phyloP scores from a whole-genome alignment of 2,888 invertebrate species.

The Proisotoma minuta region DNA sequence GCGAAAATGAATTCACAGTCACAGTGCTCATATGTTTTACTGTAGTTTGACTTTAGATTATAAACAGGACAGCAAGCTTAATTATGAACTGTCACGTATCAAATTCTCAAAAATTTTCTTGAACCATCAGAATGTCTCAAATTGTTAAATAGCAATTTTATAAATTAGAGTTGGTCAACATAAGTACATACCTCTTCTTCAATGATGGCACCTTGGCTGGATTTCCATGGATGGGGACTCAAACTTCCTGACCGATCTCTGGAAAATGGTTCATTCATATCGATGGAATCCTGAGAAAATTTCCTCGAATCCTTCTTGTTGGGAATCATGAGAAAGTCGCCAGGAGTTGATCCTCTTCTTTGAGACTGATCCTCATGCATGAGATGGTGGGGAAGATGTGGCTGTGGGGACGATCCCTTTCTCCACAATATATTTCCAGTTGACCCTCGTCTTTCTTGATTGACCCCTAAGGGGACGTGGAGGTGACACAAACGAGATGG shows the following conservation, averaged over 20 bases:
- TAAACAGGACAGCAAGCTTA: too few relatives aligned
- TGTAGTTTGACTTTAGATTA: too few relatives aligned
- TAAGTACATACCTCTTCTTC: conserved; percentile 43
- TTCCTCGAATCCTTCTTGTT: conserved; percentile 24
- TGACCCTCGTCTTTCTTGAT: conserved; percentile 43
- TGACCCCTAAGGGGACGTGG: conserved; percentile 38
- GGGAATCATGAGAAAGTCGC: conserved; percentile 43
- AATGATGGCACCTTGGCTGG: conserved; percentile 42
- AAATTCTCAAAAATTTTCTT: too few relatives aligned
- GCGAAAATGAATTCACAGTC: too few relatives aligned
- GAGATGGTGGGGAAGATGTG: conserved; percentile 23
- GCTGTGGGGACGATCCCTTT: conserved; percentile 40
- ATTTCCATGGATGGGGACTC: conserved; percentile 35
- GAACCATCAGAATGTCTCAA: too few relatives aligned
- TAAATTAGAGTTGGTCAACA: not conserved
- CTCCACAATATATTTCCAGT: conserved; percentile 47
- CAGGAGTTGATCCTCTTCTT: conserved; percentile 46
- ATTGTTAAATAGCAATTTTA: too few relatives aligned
- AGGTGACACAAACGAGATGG: conserved; percentile 39
- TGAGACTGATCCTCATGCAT: conserved; percentile 26
- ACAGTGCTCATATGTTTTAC: too few relatives aligned
- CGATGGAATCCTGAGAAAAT: conserved; percentile 46
- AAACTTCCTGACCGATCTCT: conserved; percentile 7
- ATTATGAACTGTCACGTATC: too few relatives aligned
- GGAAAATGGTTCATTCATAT: conserved; percentile 35